Evolutionary conservation across 1,140 invertebrate species (phyloP), one percentile per base, ranked within the genome.

Genomic region (Caerostris darwini): DNA sequence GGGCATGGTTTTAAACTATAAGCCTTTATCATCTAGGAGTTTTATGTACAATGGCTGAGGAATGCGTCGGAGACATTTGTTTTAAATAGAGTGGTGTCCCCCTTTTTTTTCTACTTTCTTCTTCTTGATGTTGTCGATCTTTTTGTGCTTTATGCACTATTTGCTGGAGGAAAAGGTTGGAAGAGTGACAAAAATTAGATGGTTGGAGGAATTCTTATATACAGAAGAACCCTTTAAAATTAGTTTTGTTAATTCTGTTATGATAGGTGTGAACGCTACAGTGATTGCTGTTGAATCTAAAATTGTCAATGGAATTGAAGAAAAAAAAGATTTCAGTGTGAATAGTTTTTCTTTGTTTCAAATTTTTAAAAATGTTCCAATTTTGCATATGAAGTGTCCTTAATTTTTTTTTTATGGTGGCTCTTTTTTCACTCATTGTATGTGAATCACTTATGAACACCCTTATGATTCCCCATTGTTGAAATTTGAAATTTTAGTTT

Each of bases 1-100:
- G 10, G 83, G 83, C 83, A 34, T 58, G 54, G 83, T 59, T 85
- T 50, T 0, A 7, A 85, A 85, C 57, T 59, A 85, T 85, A 59
- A 85, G 83, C 83, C 83, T 85, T 85, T 85, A 85, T 85, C 83
- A 58, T 85, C 54, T 17, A 17, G 57, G 19, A 59, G 83, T 59
- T 85, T 85, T 59, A 59, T 85, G 83, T 85, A 59, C 54, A 85
- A 7, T 85, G 17, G 34, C 10, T 53, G 34, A 14, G 53, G 71
- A 77, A 50, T 77, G 34, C 71, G 71, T 85, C 58, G 54, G 19
- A 59, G 83, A 56, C 83, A 85, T 58, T 85, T 85, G 83, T 85
- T 85, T 85, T 85, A 85, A 85, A 85, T 85, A 85, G 57, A 58
- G 57, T 34, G 57, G 57, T 17, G 10, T 58, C 58, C 5, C 61